Evolutionary conservation across 2,888 invertebrate genomes (phyloP).

Genomic region (Eurytoma californica): DNA sequence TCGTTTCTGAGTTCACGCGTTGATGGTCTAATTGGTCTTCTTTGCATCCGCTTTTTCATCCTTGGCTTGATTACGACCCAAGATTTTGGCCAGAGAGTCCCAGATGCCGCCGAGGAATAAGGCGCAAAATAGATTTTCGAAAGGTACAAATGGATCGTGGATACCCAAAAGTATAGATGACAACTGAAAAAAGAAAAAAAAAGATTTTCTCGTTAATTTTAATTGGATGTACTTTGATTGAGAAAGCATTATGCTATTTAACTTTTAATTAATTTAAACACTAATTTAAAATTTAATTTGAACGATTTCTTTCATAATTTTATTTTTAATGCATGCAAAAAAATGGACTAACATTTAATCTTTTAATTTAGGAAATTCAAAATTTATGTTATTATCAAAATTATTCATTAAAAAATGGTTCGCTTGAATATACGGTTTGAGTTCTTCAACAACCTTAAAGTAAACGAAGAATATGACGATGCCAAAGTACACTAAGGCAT

Average conservation of each 20-base stretch:
- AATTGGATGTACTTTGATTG: too few species aligned
- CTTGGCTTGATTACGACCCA: conserved; percentile 88
- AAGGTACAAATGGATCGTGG: conserved; percentile 98
- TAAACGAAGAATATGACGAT: conserved; percentile 98
- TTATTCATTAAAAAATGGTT: neutral
- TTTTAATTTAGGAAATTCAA: too few species aligned
- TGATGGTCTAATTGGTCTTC: conserved; percentile 82
- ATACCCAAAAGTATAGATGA: conserved; percentile 97
- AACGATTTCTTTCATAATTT: neutral
- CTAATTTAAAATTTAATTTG: neutral
- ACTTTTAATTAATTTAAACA: neutral
- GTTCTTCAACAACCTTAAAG: conserved; percentile 82
- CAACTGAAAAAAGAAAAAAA: conserved; percentile 77
- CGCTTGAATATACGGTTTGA: neutral
- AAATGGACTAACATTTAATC: neutral
- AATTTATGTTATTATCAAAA: neutral
- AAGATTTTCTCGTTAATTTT: too few species aligned
- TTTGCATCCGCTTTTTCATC: conserved; percentile 89
- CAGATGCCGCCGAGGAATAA: conserved; percentile 98
- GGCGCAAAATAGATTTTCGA: conserved; percentile 98
- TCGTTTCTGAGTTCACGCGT: neutral
- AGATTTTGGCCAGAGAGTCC: conserved; percentile 94
- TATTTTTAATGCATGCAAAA: neutral
- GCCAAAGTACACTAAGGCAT: conserved; percentile 97
- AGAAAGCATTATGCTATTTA: too few species aligned